Conservation (phyloP, 2,797 vertebrate species). For the Brachyalestes nurse region DNA sequence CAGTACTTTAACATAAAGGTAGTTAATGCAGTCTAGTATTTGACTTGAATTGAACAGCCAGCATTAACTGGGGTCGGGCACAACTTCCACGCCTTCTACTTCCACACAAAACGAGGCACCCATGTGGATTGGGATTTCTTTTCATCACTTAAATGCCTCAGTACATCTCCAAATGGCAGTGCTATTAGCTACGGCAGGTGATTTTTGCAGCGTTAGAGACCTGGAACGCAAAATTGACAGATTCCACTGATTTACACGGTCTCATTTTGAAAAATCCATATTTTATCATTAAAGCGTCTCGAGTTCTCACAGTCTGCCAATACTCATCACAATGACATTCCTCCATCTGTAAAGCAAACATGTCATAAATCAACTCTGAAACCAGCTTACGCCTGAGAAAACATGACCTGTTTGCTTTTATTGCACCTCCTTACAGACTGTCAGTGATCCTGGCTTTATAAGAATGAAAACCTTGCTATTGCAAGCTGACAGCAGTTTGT, state of each 20-base stretch:
- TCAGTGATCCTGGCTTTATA: slow-evolving; percentile 22
- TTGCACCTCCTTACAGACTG: slow-evolving; percentile 15
- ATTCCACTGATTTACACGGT: slow-evolving; percentile 66
- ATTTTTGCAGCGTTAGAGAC: slow-evolving; percentile 42
- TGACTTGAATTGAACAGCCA: too few species aligned
- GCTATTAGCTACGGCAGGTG: slow-evolving; percentile 26
- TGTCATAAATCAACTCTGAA: slow-evolving; percentile 50
- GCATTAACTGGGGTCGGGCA: too few species aligned
- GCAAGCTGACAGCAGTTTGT: slow-evolving; percentile 34
- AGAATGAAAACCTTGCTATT: slow-evolving; percentile 38
- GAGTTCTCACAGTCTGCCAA: slow-evolving; percentile 58
- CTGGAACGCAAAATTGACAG: slow-evolving; percentile 57
- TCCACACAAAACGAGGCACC: background rate
- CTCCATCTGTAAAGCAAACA: slow-evolving; percentile 61
- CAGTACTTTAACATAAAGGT: too few species aligned
- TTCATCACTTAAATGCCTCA: background rate
- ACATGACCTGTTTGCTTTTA: slow-evolving; percentile 32
- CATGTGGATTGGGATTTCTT: background rate
- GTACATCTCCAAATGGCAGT: background rate
- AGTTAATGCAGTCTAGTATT: too few species aligned
- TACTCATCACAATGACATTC: slow-evolving; percentile 63
- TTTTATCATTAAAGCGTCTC: slow-evolving; percentile 67
- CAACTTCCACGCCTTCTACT: too few species aligned
- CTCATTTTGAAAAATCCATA: slow-evolving; percentile 75
- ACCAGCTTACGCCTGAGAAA: slow-evolving; percentile 31